A percentile compares a stretch with the other conserved stretches of the same genome.
Evolutionary conservation across 2,888 invertebrate genomes (phyloP).

Genomic region (Petrophora chlorosata): DNA sequence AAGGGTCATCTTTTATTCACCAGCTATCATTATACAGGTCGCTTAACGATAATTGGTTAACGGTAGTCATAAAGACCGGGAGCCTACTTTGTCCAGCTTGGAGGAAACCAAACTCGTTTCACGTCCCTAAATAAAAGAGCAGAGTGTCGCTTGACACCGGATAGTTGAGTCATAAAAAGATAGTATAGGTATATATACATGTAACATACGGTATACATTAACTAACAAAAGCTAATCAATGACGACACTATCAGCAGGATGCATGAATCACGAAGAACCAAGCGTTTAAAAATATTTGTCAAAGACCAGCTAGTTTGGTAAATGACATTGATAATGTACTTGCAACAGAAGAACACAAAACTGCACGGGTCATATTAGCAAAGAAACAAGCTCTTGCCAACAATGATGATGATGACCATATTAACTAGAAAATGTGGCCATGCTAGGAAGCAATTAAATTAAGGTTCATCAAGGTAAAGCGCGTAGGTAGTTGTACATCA

Average conservation of each 20-base stretch:
- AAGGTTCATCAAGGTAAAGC: too few relatives aligned
- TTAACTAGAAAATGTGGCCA: too few relatives aligned
- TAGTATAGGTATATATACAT: constrained; percentile 20
- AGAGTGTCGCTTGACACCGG: constrained; percentile 42
- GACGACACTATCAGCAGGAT: constrained; percentile 52
- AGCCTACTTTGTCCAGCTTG: constrained; percentile 20
- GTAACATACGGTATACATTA: constrained; percentile 36
- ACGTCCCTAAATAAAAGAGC: constrained; percentile 32
- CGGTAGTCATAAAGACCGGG: constrained; percentile 18
- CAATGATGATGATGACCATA: too few relatives aligned
- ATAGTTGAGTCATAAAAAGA: constrained; percentile 58
- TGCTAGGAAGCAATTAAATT: too few relatives aligned
- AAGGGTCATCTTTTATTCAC: constrained; percentile 20
- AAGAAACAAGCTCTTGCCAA: too few relatives aligned
- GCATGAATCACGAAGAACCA: constrained; percentile 52
- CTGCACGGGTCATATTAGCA: too few relatives aligned
- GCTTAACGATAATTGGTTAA: constrained; percentile 27
- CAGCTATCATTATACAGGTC: constrained; percentile 16
- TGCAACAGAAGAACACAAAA: too few relatives aligned
- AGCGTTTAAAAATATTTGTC: background rate
- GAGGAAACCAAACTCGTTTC: constrained; percentile 37
- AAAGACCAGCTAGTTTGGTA: too few relatives aligned
- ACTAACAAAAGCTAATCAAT: constrained; percentile 57
- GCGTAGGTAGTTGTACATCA: too few relatives aligned
- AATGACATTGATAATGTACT: too few relatives aligned